Evolutionary conservation across 2,888 invertebrate genomes (phyloP).

Genomic region (Drepana falcataria): DNA sequence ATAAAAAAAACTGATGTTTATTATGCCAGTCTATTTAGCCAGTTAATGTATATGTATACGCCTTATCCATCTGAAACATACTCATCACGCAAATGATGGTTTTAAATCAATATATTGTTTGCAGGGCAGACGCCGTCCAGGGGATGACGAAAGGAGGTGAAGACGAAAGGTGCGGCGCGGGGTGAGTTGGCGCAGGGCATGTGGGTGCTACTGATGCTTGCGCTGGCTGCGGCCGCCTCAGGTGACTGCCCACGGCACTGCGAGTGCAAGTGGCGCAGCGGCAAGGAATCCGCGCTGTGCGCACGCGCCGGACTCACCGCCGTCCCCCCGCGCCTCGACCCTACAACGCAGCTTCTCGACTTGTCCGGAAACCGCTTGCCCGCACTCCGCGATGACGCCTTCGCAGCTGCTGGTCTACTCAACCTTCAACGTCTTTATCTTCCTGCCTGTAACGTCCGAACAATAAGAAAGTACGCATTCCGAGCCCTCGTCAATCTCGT

Average conservation of each 20-base stretch:
- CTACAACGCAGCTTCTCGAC: constrained; percentile 88
- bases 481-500: constrained; percentile 88
- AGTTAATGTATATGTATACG: too few relatives aligned
- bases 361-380: constrained; percentile 85
- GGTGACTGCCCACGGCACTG: constrained; percentile 87
- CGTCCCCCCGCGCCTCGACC: constrained; percentile 86
- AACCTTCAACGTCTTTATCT: constrained; percentile 90
- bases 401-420: constrained; percentile 85
- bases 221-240: constrained; percentile 70
- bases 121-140: constrained; percentile 47
- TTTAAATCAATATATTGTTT: background rate
- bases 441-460: constrained; percentile 83
- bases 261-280: constrained; percentile 93
- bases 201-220: constrained; percentile 77
- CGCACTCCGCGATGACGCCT: constrained; percentile 84
- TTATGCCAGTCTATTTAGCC: too few relatives aligned
- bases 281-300: constrained; percentile 91
- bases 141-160: constrained; percentile 65
- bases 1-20: too few relatives aligned
- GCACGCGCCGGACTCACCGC: constrained; percentile 85
- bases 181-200: constrained; percentile 73
- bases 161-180: constrained; percentile 63
- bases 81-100: too few relatives aligned
- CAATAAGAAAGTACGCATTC: constrained; percentile 85
- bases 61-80: too few relatives aligned